A percentile compares a stretch with the other conserved stretches of the same genome.
Evolutionary conservation across 2,113 vertebrate genomes (phyloP).

Genomic region (Sclerurus mexicanus): DNA sequence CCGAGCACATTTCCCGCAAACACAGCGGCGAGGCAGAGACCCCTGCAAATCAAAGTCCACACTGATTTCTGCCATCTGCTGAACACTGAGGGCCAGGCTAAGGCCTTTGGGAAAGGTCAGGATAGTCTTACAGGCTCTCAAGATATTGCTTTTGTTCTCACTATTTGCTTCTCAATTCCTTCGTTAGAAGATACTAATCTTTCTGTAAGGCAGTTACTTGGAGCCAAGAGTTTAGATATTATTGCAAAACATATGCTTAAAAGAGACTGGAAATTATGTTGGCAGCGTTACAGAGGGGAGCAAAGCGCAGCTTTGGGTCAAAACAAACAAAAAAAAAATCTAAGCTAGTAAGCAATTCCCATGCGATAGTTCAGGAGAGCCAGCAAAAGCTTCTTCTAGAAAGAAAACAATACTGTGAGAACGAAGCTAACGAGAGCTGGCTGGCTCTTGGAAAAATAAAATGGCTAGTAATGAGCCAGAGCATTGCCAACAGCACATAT

Average conservation of each 20-base stretch:
- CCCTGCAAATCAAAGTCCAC: neutral
- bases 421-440: slow-evolving; percentile 12
- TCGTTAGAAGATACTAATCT: slow-evolving; percentile 39
- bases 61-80: slow-evolving; percentile 3
- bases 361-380: slow-evolving; percentile 29
- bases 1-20: neutral
- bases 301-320: slow-evolving; percentile 35
- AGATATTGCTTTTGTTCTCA: slow-evolving; percentile 25
- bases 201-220: neutral
- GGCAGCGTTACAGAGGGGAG: slow-evolving; percentile 51
- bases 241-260: slow-evolving; percentile 59
- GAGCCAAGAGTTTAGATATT: slow-evolving; percentile 53
- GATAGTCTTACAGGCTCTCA: neutral
- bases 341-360: slow-evolving; percentile 58
- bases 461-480: neutral
- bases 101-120: slow-evolving; percentile 42
- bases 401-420: slow-evolving; percentile 57
- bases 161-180: slow-evolving; percentile 11
- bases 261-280: slow-evolving; percentile 61
- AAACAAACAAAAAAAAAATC: slow-evolving; percentile 37
- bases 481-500: neutral
- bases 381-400: slow-evolving; percentile 59
- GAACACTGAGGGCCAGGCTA: neutral
- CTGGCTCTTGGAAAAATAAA: slow-evolving; percentile 44
- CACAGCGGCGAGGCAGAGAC: neutral